Base-by-base conservation (phyloP, 2,797 vertebrate genomes). In the Champsocephalus esox region DNA sequence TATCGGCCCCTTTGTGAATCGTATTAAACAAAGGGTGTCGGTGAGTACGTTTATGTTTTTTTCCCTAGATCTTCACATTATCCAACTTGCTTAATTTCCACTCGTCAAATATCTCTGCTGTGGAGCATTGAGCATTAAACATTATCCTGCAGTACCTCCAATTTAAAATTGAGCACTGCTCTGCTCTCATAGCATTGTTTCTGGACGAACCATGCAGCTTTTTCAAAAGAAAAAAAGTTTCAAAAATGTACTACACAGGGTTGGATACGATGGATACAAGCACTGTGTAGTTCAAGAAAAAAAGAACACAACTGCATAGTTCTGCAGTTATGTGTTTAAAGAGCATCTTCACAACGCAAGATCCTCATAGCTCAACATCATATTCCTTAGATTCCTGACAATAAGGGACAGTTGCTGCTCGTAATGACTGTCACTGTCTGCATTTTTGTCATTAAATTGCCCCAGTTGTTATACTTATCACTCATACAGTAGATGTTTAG, bases 401-500 rank as follows among this genome's bases (percentile, higher is more conserved):
- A 21, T 19, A 9, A 60, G 24, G 45, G 49, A 19, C 5, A 21
- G 32, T 21, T 12, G 13, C 58, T 54, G 13, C 28, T 48, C 48
- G 41, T 65, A 16, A 56, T 17, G 54, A 59, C 34, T 52, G 49
- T 64, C 1, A 1, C 38, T 28, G 14, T 58, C 19, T 61, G 43
- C 3, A 58, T 38, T 38, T 9, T 38, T 38, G 34, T 38, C 34
- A 38, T 2, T 38, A 38, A 38, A 38, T 38, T 38, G 6, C 34
- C 34, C 34, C 34, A 38, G 34, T 52, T 19, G n/a, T 65, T 56
- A 24, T 13, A 28, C 19, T 60, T 41, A 16, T 16, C 12, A 10
- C 63, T 45, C 21, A 19, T 19, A 45, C 12, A 54, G 63, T 17
- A 46, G 59, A 21, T 58, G 46, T 58, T 67, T 60, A 65, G 41